Evolutionary conservation across 2,888 invertebrate genomes (phyloP).

Genomic region (Lottia gigantea): DNA sequence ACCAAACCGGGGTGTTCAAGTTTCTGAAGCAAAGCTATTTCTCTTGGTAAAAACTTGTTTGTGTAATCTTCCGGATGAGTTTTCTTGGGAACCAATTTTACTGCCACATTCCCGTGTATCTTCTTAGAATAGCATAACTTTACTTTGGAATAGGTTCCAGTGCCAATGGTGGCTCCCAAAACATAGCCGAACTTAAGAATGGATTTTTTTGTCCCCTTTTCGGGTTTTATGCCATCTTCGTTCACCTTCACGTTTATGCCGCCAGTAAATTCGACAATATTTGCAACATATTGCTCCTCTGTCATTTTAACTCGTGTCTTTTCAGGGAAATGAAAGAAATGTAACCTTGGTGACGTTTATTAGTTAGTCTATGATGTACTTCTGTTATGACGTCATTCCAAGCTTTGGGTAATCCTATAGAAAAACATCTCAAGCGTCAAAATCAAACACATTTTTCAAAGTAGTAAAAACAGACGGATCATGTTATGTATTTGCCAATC

Average conservation of each 20-base stretch:
- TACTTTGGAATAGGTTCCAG: conserved; percentile 31
- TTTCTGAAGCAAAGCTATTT: conserved; percentile 28
- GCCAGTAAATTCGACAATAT: conserved; percentile 10
- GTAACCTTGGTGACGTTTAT: too few species aligned
- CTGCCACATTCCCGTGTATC: conserved; percentile 28
- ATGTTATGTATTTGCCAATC: too few species aligned
- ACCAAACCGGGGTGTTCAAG: conserved; percentile 33
- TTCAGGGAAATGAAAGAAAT: too few species aligned
- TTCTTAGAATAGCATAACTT: conserved; percentile 26
- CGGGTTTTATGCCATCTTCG: conserved; percentile 26
- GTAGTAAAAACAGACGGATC: too few species aligned
- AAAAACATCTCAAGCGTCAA: too few species aligned
- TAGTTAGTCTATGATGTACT: too few species aligned
- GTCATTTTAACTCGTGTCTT: too few species aligned
- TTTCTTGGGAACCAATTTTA: conserved; percentile 33
- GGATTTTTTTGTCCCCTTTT: conserved; percentile 14
- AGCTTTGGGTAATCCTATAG: too few species aligned
- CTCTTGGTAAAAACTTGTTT: conserved; percentile 30
- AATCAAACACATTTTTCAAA: too few species aligned
- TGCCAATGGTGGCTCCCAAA: conserved; percentile 30
- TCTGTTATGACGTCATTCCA: too few species aligned
- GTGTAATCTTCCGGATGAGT: conserved; percentile 16
- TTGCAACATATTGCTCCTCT: conserved; percentile 16
- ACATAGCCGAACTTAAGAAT: conserved; percentile 29
- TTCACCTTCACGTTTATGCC: conserved; percentile 16